phyloP scores from a whole-genome alignment of 2,113 vertebrate species.

The Lagopus muta region DNA sequence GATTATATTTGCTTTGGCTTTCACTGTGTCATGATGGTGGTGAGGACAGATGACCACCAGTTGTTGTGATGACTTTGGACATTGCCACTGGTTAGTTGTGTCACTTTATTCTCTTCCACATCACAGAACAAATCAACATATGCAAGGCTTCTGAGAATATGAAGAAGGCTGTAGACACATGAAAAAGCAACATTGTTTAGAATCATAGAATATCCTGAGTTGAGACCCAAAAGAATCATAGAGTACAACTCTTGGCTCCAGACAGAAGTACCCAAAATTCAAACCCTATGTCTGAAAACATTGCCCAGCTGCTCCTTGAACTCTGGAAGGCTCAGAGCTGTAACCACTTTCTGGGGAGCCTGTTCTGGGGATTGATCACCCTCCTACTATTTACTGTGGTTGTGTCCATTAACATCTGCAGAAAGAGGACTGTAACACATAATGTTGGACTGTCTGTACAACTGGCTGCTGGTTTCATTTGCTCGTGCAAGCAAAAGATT shows the following conservation, averaged over 20 bases:
- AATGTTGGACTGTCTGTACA: not conserved
- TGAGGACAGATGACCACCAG: accelerated
- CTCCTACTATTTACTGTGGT: not conserved
- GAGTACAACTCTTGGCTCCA: not conserved
- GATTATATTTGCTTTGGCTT: not conserved
- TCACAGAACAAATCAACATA: not conserved
- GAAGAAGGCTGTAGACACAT: not conserved
- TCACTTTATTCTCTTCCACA: not conserved
- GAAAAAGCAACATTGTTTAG: not conserved
- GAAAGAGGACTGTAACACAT: not conserved
- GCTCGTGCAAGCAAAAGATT: not conserved
- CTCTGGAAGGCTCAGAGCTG: not conserved
- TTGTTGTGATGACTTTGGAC: not conserved
- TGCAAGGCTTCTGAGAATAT: not conserved
- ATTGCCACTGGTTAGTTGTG: accelerated
- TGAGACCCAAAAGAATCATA: not conserved
- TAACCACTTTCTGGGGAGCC: not conserved
- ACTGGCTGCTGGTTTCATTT: not conserved
- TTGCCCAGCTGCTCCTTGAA: not conserved
- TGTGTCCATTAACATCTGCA: not conserved
- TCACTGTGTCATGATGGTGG: not conserved
- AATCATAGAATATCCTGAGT: not conserved
- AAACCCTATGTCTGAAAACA: not conserved
- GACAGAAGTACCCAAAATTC: not conserved
- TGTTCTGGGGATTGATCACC: not conserved